phyloP scores from a whole-genome alignment of 2,797 vertebrate species.

The Sebastes itinus region DNA sequence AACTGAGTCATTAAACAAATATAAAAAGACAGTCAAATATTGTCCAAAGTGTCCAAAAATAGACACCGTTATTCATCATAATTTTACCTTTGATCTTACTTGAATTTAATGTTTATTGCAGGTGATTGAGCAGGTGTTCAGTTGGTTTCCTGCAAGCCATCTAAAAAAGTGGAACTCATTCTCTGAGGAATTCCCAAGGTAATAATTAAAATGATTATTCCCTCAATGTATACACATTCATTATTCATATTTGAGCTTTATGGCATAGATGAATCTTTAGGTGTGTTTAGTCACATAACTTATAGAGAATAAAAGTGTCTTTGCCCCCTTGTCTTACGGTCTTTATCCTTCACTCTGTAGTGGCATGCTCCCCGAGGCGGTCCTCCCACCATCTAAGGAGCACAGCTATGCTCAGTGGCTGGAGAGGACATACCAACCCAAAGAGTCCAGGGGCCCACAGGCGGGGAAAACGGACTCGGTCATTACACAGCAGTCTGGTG shows the following conservation, averaged over 20 bases:
- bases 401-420: constrained; percentile 93
- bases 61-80: neutral
- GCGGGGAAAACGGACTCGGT: neutral
- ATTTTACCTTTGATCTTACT: neutral
- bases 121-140: constrained; percentile 86
- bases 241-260: neutral
- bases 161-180: constrained; percentile 84
- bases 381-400: constrained; percentile 89
- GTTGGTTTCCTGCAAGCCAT: constrained; percentile 84
- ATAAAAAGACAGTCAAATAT: neutral
- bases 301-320: neutral
- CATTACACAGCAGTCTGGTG: constrained; percentile 8
- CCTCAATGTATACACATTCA: neutral
- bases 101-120: constrained; percentile 54
- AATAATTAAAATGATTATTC: neutral
- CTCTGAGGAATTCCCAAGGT: constrained; percentile 84
- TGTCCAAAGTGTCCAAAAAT: neutral
- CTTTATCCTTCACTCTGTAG: constrained; percentile 60
- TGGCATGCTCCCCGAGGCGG: constrained; percentile 88
- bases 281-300: neutral
- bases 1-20: neutral
- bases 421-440: constrained; percentile 72
- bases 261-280: neutral
- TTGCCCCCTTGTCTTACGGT: neutral
- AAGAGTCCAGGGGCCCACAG: constrained; percentile 64